These are phyloP conservation scores for Pachycephus smyrnensis DNA, from an alignment of 2,888 invertebrate genomes.

Conservation along the genomic window DNA sequence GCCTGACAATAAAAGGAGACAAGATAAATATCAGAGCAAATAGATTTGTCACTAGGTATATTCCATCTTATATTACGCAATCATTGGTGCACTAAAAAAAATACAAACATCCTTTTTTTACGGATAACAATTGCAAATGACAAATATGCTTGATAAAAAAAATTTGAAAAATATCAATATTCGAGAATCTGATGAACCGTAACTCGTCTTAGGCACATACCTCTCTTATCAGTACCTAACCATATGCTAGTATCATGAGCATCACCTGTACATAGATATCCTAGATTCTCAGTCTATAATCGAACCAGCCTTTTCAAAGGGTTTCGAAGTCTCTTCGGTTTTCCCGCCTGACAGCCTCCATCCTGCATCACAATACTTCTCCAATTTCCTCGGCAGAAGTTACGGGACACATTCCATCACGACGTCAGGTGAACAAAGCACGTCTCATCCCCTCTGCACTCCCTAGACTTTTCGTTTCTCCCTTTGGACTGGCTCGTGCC, in stretches of 20 bases:
- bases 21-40: background rate
- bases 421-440: constrained; percentile 53
- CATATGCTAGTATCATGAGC: background rate
- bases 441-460: constrained; percentile 24
- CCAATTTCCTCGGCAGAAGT: constrained; percentile 55
- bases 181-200: background rate
- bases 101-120: background rate
- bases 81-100: background rate
- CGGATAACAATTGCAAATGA: background rate
- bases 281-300: no score
- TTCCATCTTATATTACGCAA: no score
- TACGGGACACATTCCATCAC: constrained; percentile 55
- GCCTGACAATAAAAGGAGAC: background rate
- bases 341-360: constrained; percentile 43
- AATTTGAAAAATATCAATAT: background rate
- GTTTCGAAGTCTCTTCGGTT: constrained; percentile 2
- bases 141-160: background rate
- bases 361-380: constrained; percentile 55
- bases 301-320: no score
- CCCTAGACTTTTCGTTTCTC: constrained; percentile 38
- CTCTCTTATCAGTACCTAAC: background rate
- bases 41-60: no score
- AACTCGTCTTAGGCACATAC: background rate
- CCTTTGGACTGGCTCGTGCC: background rate
- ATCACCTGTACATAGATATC: background rate